Base-by-base conservation (phyloP, 2,113 vertebrate species). In the Octodon degus region DNA sequence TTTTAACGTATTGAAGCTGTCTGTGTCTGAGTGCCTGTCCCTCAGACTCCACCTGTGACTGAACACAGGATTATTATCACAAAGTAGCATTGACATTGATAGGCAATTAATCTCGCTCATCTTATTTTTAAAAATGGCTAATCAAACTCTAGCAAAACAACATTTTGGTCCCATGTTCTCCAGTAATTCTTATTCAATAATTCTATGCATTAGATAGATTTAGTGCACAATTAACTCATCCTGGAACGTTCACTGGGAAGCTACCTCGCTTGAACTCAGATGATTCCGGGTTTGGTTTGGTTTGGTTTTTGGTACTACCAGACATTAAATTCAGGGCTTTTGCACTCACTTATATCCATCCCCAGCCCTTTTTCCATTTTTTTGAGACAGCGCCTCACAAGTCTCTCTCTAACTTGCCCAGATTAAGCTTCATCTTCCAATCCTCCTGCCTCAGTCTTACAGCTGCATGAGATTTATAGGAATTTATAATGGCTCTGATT, bases 101-200 rank as follows among this genome's bases (percentile, higher is more conserved):
- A 77, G 37, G 62, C 62, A 76, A 58, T 65, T 86, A 34, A 30
- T 77, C 79, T 94, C 86, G 8, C 65, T 79, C 81, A 87, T 55
- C 7, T 96, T 77, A 58, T 58, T 94, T 97, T 90, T 68, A 55
- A 83, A 65, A 90, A 11, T 63, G 40, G 2, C 20, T 95, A 62
- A 72, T 86, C 40, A 96, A 83, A 55, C 37, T 37, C 55, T 81
- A 67, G 37, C 19, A n/a, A 83, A 94, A 53, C 34, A 60, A 68
- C 58, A 58, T 32, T 34, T 13, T 43, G 70, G 50, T 16, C 16
- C 67, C 65, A 90, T 32, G n/a, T 68, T 74, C 85, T 68, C 17
- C 82, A 76, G 30, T 76, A 74, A 20, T 25, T 70, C 82, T 43
- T 68, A 19, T 72, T 20, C 34, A n/a, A 62, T 43, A 85, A 83